Evolutionary conservation across 2,113 vertebrate species (phyloP), one percentile per base, ranked within the genome.

Genomic region (Toxostoma redivivum): DNA sequence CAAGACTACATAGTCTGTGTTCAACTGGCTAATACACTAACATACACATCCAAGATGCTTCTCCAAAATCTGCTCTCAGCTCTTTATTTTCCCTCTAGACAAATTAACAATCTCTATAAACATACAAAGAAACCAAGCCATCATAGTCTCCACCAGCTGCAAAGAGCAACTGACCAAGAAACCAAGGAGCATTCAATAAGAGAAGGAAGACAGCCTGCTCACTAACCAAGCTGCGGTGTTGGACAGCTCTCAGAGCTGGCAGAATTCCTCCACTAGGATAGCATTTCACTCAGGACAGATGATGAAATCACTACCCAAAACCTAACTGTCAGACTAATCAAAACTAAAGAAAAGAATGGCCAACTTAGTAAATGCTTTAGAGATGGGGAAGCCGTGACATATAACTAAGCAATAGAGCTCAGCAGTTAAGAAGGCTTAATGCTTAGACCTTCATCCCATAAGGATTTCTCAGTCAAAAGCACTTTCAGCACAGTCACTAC

Each of bases 211-310:
- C 24, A 81, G 38, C 17, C 19, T 1, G 2, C 70, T 91, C 2
- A 1, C 31, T 48, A 74, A 73, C 44, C 30, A 44, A 87, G 53
- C 30, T 35, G 25, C 20, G 61, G 40, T 47, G 74, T 15, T 94
- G 91, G 92, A 86, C 91, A 96, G 94, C 86, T 94, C 80, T 90
- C 33, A 38, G 37, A 90, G 47, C 47, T 62, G 53, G 37, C 53
- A 61, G 37, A 70, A 33, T 15, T 84, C 35, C 44, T 70, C 47
- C 79, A 33, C 15, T 13, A 62, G 50, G 19, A 74, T 12, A 24
- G 28, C 2, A 3, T 40, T 90, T 83, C 69, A 44, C 24, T 53
- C 35, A 64, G 0, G 3, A 77, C 27, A 51, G n/a, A 4, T 33
- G 60, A 61, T 37, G 15, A 92, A 91, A 88, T 54, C 58, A 21